phyloP scores from a whole-genome alignment of 2,888 invertebrate species.

The Tenthredo livida region DNA sequence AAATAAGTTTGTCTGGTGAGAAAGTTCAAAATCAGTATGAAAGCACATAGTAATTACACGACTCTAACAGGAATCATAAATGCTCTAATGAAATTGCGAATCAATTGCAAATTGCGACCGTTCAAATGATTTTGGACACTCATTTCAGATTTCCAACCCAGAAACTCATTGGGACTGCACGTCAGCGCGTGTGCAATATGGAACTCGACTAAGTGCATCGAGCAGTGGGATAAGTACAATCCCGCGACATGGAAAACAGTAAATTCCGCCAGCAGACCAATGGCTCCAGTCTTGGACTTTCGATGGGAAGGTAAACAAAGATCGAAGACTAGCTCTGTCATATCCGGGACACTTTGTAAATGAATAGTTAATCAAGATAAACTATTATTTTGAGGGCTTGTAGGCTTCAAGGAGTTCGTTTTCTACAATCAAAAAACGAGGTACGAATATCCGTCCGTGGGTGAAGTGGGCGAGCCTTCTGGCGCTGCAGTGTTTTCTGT shows the following conservation, averaged over 20 bases:
- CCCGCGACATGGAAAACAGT: constrained; percentile 60
- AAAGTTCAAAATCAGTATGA: background rate
- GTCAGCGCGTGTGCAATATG: background rate
- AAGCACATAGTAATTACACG: background rate
- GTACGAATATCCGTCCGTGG: background rate
- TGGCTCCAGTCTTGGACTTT: constrained; percentile 66
- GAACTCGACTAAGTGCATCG: constrained; percentile 43
- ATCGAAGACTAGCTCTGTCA: background rate
- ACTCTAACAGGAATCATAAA: background rate
- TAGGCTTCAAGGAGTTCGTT: constrained; percentile 16
- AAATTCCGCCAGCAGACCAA: constrained; percentile 57
- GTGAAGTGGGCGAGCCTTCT: background rate
- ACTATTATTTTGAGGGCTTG: background rate
- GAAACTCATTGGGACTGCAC: background rate
- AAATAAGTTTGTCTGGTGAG: background rate
- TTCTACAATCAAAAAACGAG: background rate
- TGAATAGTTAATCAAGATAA: background rate
- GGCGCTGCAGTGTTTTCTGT: background rate
- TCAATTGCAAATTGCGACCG: background rate
- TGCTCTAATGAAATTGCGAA: background rate
- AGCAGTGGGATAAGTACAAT: background rate
- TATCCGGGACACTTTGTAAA: background rate
- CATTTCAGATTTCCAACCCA: constrained; percentile 25
- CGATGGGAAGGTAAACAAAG: constrained; percentile 69
- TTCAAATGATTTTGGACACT: background rate